phyloP scores from a whole-genome alignment of 2,113 vertebrate genomes.

The Dipodomys merriami region DNA sequence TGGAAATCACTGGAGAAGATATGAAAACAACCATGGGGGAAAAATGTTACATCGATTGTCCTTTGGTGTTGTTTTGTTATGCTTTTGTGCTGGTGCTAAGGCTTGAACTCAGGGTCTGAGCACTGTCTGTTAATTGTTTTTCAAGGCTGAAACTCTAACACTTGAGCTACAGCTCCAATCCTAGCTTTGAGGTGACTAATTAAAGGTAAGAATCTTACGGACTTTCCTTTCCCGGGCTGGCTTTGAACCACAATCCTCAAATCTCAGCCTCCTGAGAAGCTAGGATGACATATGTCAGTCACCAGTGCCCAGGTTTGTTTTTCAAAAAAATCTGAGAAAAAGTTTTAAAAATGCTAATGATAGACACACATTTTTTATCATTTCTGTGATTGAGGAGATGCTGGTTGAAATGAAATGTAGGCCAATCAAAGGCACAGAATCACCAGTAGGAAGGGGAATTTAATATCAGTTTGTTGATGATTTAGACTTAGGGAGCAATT shows the following conservation, averaged over 20 bases:
- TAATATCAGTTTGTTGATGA: background rate
- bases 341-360: background rate
- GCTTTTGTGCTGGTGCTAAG: too few relatives aligned
- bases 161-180: too few relatives aligned
- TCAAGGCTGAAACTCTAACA: too few relatives aligned
- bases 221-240: too few relatives aligned
- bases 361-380: background rate
- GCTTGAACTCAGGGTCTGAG: too few relatives aligned
- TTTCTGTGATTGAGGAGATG: background rate
- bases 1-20: background rate
- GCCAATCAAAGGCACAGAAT: background rate
- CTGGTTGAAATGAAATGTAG: background rate
- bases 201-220: too few relatives aligned
- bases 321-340: background rate
- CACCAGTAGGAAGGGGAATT: background rate
- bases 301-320: background rate
- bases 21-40: constrained; percentile 19
- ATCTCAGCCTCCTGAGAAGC: too few relatives aligned
- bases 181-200: too few relatives aligned
- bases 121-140: too few relatives aligned
- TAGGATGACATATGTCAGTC: too few relatives aligned
- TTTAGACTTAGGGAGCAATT: background rate
- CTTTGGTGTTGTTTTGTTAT: too few relatives aligned
- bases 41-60: background rate
- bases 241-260: too few relatives aligned